Base-by-base conservation (phyloP, 2,888 invertebrate species). In the Eudasyphora cyanicolor region DNA sequence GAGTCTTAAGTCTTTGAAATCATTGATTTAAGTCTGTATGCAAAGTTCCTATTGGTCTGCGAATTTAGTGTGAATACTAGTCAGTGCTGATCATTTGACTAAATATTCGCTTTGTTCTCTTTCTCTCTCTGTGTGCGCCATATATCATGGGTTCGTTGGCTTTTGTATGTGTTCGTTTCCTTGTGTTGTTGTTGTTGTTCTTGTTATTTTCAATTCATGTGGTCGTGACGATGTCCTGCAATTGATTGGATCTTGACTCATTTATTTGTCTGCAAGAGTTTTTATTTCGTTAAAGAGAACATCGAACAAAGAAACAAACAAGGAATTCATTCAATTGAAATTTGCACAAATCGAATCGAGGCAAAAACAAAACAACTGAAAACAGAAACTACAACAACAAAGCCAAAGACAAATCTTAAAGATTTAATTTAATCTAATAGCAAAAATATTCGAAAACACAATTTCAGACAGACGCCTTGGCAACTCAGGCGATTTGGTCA, bases 191-290 rank as follows among this genome's bases (percentile, higher is more conserved):
- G 67, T 42, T 79, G 60, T 64, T 27, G n/a, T 12, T 57, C 17
- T 69, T 69, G 19, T 60, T 78, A 42, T 76, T 73, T 76, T 21
- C 21, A 62, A 35, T 67, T 42, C 67, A 76, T 81, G 78, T 80
- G 78, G 81, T 84, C 62, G 80, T 83, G 75, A 70, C 83, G 62
- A 71, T 78, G 80, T 83, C 83, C 81, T 84, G 83, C 80, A 84
- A 83, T 80, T 83, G 83, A 83, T 80, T 80, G 80, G 77, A 80
- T 78, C 80, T 76, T 80, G 38, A 21, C 78, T 83, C 80, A 78
- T 75, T 78, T 80, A 71, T 83, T 80, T 83, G 77, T 71, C 80
- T 75, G 75, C 80, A 78, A 75, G 80, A 80, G 75, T 49, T 83
- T 67, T 76, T 71, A 64, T 75, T 49, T 21, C 57, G 64, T 51